phyloP scores from a whole-genome alignment of 1,140 invertebrate species.

The Epicauta chinensis region DNA sequence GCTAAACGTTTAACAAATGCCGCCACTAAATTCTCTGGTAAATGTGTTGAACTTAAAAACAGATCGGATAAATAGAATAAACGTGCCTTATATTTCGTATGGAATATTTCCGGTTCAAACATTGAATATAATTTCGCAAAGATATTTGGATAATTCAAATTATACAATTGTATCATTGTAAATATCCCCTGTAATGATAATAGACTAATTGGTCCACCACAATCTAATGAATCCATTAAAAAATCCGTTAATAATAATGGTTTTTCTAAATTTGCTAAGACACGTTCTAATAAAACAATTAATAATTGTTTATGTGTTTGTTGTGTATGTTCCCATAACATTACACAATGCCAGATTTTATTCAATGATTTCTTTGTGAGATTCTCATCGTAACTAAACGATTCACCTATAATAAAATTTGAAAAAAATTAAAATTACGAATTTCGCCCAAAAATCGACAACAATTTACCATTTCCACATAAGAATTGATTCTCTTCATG shows the following conservation, averaged over 20 bases:
- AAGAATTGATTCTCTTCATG: constrained; percentile 38
- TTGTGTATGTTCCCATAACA: constrained; percentile 59
- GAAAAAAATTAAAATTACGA: not conserved
- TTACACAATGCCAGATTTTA: constrained; percentile 63
- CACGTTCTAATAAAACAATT: constrained; percentile 72
- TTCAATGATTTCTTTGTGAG: constrained; percentile 47
- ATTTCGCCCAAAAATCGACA: not conserved
- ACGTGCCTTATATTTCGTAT: constrained; percentile 81
- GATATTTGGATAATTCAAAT: constrained; percentile 94
- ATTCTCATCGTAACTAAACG: constrained; percentile 35
- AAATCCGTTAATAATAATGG: constrained; percentile 87
- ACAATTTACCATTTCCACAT: constrained; percentile 42
- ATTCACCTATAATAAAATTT: constrained; percentile 10
- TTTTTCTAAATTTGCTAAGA: constrained; percentile 73
- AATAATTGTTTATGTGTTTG: constrained; percentile 71
- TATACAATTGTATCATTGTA: constrained; percentile 82
- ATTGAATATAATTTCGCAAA: constrained; percentile 90
- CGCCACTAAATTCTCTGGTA: constrained; percentile 86
- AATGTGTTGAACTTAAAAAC: constrained; percentile 89
- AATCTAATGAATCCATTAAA: constrained; percentile 81
- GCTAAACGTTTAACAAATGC: constrained; percentile 88
- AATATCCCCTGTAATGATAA: constrained; percentile 92
- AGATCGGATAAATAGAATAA: constrained; percentile 83
- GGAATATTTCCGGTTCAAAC: constrained; percentile 84
- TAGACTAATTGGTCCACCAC: constrained; percentile 78